These are phyloP conservation scores for Caenorhabditis afra DNA, from an alignment of 2,888 invertebrate species.

Conservation along the genomic window DNA sequence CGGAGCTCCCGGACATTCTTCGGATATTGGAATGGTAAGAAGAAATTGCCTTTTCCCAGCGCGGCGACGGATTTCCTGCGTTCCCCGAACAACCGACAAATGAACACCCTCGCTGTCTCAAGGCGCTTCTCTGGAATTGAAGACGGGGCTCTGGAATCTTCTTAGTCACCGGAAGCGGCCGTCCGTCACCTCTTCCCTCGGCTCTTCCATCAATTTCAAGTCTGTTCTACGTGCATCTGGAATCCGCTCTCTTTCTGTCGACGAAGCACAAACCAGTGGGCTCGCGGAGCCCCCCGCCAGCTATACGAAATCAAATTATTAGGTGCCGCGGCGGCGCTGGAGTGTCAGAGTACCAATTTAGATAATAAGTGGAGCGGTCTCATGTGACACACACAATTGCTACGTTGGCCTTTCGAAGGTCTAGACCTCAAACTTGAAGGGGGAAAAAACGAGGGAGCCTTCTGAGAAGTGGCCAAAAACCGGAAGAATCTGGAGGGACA, in stretches of 20 bases:
- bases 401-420: too few relatives aligned
- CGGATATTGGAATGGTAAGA: constrained; percentile 3
- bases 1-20: constrained; percentile 2
- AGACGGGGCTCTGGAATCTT: too few relatives aligned
- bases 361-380: constrained; percentile 16
- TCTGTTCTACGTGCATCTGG: constrained; percentile 55
- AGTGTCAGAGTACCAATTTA: constrained; percentile 22
- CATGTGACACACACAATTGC: too few relatives aligned
- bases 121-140: too few relatives aligned
- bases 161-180: constrained; percentile 2
- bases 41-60: too few relatives aligned
- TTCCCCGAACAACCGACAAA: too few relatives aligned
- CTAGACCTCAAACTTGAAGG: too few relatives aligned
- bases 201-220: constrained; percentile 31
- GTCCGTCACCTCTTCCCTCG: neutral
- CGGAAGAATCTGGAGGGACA: too few relatives aligned
- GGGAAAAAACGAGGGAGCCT: too few relatives aligned
- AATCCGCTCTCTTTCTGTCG: constrained; percentile 12
- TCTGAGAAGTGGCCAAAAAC: too few relatives aligned
- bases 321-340: constrained; percentile 3
- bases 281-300: neutral
- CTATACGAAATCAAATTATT: constrained; percentile 41
- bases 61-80: too few relatives aligned
- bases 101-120: too few relatives aligned
- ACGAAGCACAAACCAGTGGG: constrained; percentile 6